Evolutionary conservation across 1,140 invertebrate genomes (phyloP).

Genomic region (Diprion similis): DNA sequence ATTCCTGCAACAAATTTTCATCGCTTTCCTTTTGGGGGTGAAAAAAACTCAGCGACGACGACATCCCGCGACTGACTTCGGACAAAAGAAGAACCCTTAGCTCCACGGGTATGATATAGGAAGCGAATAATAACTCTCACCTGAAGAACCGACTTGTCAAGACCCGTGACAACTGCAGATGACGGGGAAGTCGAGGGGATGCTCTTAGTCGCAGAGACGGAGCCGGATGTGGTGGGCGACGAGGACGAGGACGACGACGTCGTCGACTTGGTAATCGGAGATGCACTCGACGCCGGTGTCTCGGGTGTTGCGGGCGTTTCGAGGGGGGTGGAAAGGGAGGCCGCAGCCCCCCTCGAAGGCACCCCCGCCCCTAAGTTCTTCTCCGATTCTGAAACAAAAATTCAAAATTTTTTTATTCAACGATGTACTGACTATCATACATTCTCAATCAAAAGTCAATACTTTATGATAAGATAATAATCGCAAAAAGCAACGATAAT

Average conservation of each 20-base stretch:
- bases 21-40: neutral
- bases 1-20: neutral
- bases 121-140: slow-evolving; percentile 47
- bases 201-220: slow-evolving; percentile 26
- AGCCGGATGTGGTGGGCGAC: slow-evolving; percentile 27
- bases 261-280: slow-evolving; percentile 9
- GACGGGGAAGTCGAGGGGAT: slow-evolving; percentile 30
- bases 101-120: neutral
- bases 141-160: slow-evolving; percentile 73
- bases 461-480: too few species aligned
- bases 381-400: slow-evolving; percentile 48
- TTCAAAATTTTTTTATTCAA: slow-evolving; percentile 26
- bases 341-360: slow-evolving; percentile 42
- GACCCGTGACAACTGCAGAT: slow-evolving; percentile 63
- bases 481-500: too few species aligned
- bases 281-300: neutral
- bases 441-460: too few species aligned
- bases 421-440: too few species aligned
- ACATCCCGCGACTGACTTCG: too few species aligned
- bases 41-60: too few species aligned
- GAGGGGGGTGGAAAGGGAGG: slow-evolving; percentile 42
- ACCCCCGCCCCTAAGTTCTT: slow-evolving; percentile 38
- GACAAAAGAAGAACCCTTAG: too few species aligned
- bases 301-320: slow-evolving; percentile 15
- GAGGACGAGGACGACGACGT: slow-evolving; percentile 39